These are phyloP conservation scores for Barnardius zonarius DNA, from an alignment of 2,113 vertebrate genomes.

Conservation along the genomic window DNA sequence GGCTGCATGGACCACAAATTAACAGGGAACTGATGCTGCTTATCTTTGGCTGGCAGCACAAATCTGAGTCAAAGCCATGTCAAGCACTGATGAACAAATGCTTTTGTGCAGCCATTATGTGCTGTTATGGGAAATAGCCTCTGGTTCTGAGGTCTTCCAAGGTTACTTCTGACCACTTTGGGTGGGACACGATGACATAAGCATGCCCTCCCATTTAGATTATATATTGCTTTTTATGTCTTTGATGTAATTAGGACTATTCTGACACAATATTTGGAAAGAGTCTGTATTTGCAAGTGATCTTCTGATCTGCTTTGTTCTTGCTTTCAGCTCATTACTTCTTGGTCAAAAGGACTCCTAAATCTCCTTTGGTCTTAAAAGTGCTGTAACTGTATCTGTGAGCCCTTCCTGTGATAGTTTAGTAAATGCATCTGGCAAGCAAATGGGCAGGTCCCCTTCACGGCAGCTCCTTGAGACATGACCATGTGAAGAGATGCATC, in stretches of 20 bases:
- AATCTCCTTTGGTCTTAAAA: neutral
- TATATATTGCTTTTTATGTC: neutral
- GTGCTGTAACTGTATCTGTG: neutral
- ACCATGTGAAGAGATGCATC: neutral
- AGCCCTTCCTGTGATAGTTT: neutral
- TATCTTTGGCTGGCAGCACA: neutral
- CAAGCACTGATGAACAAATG: neutral
- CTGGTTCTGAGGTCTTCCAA: neutral
- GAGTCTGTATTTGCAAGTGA: neutral
- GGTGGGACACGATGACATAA: neutral
- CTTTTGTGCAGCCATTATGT: rapidly evolving
- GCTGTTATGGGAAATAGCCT: neutral
- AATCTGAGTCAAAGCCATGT: neutral
- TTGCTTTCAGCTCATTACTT: neutral
- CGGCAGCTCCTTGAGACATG: neutral
- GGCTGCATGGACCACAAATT: neutral
- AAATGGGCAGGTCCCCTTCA: neutral
- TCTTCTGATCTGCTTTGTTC: neutral
- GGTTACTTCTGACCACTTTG: neutral
- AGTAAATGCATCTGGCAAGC: neutral
- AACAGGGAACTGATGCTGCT: neutral
- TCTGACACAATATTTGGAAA: neutral
- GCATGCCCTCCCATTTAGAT: neutral
- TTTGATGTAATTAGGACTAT: neutral
- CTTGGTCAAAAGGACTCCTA: neutral